phyloP scores from a whole-genome alignment of 1,140 invertebrate genomes.

The Microplitis mediator region DNA sequence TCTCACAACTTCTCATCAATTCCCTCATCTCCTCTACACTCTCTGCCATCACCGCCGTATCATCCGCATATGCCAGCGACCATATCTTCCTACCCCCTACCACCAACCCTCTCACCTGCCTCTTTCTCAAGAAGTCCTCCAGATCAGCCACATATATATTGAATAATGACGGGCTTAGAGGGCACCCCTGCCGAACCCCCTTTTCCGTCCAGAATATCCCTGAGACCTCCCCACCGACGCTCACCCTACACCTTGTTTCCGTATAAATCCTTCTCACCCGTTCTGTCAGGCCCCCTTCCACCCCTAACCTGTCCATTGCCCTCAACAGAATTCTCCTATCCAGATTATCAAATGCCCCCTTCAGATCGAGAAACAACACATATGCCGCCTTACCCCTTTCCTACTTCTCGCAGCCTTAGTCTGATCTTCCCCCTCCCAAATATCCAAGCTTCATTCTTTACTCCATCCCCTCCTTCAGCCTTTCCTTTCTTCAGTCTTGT shows the following conservation, averaged over 20 bases:
- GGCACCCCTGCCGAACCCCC: constrained; percentile 23
- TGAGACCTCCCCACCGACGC: not conserved
- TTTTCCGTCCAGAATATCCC: constrained; percentile 15
- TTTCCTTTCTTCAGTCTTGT: not conserved
- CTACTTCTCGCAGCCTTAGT: not conserved
- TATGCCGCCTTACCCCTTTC: not conserved
- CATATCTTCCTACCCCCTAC: constrained; percentile 15
- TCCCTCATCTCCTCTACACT: constrained; percentile 10
- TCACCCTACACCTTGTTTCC: constrained; percentile 19
- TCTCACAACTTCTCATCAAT: constrained; percentile 5
- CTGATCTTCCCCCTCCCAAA: not conserved
- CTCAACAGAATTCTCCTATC: not conserved
- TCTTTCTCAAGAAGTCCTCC: constrained; percentile 12
- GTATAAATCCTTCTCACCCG: constrained; percentile 22
- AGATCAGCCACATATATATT: constrained; percentile 21
- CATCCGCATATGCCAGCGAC: constrained; percentile 16
- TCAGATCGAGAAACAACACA: constrained; percentile 9
- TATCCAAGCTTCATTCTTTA: not conserved
- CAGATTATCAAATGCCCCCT: not conserved
- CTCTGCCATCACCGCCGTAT: constrained; percentile 17
- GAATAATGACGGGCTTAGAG: constrained; percentile 21
- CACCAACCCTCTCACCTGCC: constrained; percentile 13
- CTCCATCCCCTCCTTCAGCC: not conserved
- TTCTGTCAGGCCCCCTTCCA: constrained; percentile 16
- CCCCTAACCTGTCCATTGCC: constrained; percentile 15